Percentiles rank a stretch among this genome's conserved stretches.
Conservation (phyloP, 1,140 invertebrate species). For the Amyelois transitella region DNA sequence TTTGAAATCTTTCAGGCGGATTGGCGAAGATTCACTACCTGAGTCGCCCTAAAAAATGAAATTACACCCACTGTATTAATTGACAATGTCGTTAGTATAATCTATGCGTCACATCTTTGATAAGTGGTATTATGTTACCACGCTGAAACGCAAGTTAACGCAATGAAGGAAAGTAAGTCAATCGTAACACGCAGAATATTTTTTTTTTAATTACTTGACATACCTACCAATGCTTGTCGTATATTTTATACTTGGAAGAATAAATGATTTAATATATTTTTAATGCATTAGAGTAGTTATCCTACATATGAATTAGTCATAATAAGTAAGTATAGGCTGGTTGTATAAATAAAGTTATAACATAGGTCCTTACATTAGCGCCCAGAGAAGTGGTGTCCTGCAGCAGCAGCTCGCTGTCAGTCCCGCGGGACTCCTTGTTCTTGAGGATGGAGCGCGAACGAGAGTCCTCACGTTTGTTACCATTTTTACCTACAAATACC, state of each 20-base stretch:
- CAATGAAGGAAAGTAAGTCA: background rate
- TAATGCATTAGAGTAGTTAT: too few species aligned
- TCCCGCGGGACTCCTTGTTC: constrained; percentile 69
- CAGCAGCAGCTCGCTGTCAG: constrained; percentile 71
- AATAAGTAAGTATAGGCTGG: too few species aligned
- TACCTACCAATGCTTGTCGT: too few species aligned
- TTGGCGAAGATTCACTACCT: constrained; percentile 71
- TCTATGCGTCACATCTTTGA: too few species aligned
- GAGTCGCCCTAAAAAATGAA: constrained; percentile 66
- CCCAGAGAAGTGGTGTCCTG: constrained; percentile 67
- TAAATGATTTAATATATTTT: too few species aligned
- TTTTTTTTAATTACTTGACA: too few species aligned
- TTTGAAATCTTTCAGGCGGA: constrained; percentile 68
- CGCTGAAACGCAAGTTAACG: too few species aligned
- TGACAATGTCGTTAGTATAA: background rate
- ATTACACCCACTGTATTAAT: background rate
- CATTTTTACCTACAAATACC: constrained; percentile 61
- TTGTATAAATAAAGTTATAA: too few species aligned
- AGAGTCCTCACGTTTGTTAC: constrained; percentile 63
- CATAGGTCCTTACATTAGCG: constrained; percentile 49
- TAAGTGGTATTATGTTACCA: too few species aligned
- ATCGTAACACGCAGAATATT: too few species aligned
- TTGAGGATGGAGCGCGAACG: constrained; percentile 70
- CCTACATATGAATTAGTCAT: too few species aligned
- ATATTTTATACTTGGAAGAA: too few species aligned